Percentiles rank a stretch among this genome's conserved stretches.
Conservation (phyloP, 92 coral and sea anemone genomes). For the Siderastrea siderea region DNA sequence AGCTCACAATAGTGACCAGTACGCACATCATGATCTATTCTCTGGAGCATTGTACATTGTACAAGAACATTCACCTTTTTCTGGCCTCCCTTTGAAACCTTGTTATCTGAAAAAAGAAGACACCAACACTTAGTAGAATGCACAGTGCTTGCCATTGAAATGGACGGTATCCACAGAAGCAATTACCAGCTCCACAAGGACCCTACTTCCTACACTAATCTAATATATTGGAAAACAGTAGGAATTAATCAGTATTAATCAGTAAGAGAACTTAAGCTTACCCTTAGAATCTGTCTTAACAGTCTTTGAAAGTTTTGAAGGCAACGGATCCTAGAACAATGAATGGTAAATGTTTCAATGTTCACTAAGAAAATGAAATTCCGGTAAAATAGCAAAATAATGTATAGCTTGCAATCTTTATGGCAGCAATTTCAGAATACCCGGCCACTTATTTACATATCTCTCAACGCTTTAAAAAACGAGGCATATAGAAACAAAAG, state of each 20-base stretch:
- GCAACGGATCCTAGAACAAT: conserved; percentile 35
- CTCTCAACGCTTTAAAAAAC: not conserved
- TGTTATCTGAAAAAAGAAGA: conserved; percentile 7
- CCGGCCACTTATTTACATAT: not conserved
- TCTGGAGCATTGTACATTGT: too few species aligned
- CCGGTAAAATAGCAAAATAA: not conserved
- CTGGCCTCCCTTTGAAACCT: conserved; percentile 11
- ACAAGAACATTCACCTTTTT: conserved; percentile 8
- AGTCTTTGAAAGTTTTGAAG: conserved; percentile 17
- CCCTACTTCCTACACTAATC: too few species aligned
- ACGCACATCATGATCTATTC: too few species aligned
- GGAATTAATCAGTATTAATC: not conserved
- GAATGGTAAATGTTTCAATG: not conserved
- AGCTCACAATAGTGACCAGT: too few species aligned
- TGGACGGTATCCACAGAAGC: too few species aligned
- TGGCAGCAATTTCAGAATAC: too few species aligned
- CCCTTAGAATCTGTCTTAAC: conserved; percentile 11
- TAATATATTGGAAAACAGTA: not conserved
- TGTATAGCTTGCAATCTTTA: too few species aligned
- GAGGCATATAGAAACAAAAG: not conserved
- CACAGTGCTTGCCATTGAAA: not conserved
- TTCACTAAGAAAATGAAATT: not conserved
- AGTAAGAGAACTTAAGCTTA: not conserved
- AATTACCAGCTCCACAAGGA: too few species aligned
- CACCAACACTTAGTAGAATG: not conserved